A percentile compares a stretch with the other conserved stretches of the same genome.
Evolutionary conservation across 2,888 invertebrate species (phyloP).

Genomic region (Scaptomyza parva): DNA sequence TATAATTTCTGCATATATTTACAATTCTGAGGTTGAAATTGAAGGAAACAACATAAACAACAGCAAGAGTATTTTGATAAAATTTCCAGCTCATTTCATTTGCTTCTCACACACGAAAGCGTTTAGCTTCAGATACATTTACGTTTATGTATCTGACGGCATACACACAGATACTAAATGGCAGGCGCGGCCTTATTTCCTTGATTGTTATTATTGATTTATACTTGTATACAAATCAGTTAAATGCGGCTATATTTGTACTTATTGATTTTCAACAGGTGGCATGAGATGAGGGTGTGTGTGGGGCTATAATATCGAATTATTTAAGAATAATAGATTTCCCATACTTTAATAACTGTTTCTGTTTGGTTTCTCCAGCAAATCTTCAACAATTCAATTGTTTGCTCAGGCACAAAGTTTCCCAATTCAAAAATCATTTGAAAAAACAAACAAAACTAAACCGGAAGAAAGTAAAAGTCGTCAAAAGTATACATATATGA

Average conservation of each 20-base stretch:
- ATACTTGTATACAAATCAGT: slow-evolving; percentile 32
- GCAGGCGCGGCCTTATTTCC: slow-evolving; percentile 54
- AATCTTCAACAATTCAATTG: background rate
- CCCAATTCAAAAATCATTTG: slow-evolving; percentile 15
- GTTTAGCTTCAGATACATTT: slow-evolving; percentile 19
- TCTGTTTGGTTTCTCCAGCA: slow-evolving; percentile 11
- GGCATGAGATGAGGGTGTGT: background rate
- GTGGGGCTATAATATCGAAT: background rate
- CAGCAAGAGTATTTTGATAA: slow-evolving; percentile 11
- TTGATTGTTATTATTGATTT: slow-evolving; percentile 66
- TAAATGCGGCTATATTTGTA: slow-evolving; percentile 8
- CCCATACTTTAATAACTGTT: background rate
- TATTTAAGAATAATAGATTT: slow-evolving; percentile 1
- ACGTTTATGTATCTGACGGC: slow-evolving; percentile 5
- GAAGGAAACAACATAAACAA: slow-evolving; percentile 29
- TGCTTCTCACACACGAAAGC: slow-evolving; percentile 28
- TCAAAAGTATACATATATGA: slow-evolving; percentile 7
- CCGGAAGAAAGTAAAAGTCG: slow-evolving; percentile 71
- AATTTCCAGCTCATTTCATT: slow-evolving; percentile 36
- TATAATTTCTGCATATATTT: slow-evolving; percentile 21
- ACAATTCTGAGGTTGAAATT: background rate
- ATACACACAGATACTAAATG: background rate
- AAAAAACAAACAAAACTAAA: slow-evolving; percentile 36
- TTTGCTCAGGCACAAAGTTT: slow-evolving; percentile 26
- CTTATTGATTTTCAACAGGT: slow-evolving; percentile 54